Conservation (phyloP, 1,140 invertebrate genomes). For the honey bee (Apis mellifera) region DNA sequence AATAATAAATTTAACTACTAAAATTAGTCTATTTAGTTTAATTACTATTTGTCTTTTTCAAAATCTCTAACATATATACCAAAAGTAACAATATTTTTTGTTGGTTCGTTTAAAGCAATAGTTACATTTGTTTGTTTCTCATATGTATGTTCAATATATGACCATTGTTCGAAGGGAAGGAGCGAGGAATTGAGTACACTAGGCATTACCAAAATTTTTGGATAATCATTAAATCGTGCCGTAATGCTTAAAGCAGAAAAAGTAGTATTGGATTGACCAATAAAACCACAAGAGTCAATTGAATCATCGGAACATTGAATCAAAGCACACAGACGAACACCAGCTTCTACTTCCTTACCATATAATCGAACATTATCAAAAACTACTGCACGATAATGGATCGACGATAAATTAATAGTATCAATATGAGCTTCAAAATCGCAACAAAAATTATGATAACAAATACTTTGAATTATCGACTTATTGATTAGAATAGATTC, state of each 20-base stretch:
- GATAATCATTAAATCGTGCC: constrained; percentile 23
- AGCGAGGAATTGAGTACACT: constrained; percentile 22
- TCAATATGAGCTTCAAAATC: constrained; percentile 57
- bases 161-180: constrained; percentile 33
- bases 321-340: constrained; percentile 25
- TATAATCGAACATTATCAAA: constrained; percentile 43
- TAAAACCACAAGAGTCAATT: constrained; percentile 52
- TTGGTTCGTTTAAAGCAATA: background rate
- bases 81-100: constrained; percentile 42
- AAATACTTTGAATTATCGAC: constrained; percentile 53
- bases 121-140: constrained; percentile 5
- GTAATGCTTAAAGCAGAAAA: constrained; percentile 35
- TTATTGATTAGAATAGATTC: background rate
- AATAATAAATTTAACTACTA: background rate
- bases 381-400: constrained; percentile 46
- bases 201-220: constrained; percentile 35
- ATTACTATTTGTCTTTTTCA: background rate
- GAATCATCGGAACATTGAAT: constrained; percentile 58
- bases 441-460: constrained; percentile 72
- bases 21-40: too few species aligned
- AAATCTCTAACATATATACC: constrained; percentile 52
- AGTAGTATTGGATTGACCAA: background rate
- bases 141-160: background rate
- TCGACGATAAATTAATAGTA: constrained; percentile 6
- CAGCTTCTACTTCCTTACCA: background rate